A percentile compares a stretch with the other conserved stretches of the same genome.
phyloP scores from a whole-genome alignment of 2,113 vertebrate species.

The Hassar affinis region DNA sequence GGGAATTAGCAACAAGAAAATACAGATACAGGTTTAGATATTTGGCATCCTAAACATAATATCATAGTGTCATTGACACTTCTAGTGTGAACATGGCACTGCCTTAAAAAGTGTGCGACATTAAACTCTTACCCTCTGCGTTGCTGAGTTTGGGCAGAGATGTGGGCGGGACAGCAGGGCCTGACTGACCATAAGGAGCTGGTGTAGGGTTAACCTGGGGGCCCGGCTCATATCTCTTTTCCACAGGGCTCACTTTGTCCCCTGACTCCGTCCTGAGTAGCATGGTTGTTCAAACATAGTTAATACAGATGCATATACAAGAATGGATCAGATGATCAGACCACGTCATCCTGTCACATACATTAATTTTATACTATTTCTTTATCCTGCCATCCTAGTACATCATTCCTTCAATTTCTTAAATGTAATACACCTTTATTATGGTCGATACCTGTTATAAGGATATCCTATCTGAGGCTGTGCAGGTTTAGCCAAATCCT shows the following conservation, averaged over 20 bases:
- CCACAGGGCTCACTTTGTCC: conserved; percentile 82
- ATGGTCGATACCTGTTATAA: conserved; percentile 78
- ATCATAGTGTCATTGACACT: neutral
- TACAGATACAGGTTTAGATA: neutral
- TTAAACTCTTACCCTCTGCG: conserved; percentile 76
- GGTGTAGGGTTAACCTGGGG: conserved; percentile 78
- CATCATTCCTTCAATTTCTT: neutral
- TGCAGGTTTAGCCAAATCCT: conserved; percentile 80
- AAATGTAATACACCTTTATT: conserved; percentile 25
- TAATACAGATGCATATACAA: neutral
- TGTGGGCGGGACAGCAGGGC: conserved; percentile 73
- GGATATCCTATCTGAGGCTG: conserved; percentile 81
- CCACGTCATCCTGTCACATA: neutral
- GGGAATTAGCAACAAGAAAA: neutral
- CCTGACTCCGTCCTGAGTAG: conserved; percentile 76
- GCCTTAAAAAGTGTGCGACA: neutral
- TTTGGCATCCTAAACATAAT: no score
- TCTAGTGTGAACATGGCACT: neutral
- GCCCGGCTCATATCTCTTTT: conserved; percentile 84
- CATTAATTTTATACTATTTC: neutral
- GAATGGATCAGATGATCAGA: neutral
- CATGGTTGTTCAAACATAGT: neutral
- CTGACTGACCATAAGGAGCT: conserved; percentile 79
- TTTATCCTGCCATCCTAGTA: neutral
- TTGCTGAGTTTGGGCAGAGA: conserved; percentile 81